phyloP scores from a whole-genome alignment of 1,140 invertebrate species.

The Octopus bimaculoides region DNA sequence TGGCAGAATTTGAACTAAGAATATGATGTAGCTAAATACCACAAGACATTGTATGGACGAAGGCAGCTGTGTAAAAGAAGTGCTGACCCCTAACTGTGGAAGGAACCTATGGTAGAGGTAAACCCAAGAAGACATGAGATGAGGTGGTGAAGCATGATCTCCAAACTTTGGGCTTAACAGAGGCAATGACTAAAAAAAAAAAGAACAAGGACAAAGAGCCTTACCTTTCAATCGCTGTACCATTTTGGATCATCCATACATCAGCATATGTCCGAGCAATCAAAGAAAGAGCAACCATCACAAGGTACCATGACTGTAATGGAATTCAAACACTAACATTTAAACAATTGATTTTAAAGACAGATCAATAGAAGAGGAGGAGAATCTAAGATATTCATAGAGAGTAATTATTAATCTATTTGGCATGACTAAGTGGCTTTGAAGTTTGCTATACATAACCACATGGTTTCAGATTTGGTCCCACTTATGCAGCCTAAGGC shows the following conservation, averaged over 20 bases:
- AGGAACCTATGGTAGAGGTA: no score
- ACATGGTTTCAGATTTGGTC: not conserved
- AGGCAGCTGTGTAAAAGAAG: no score
- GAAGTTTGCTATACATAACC: not conserved
- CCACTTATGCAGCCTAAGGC: not conserved
- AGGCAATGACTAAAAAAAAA: no score
- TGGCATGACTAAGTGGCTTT: not conserved
- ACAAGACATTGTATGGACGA: no score
- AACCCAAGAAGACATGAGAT: no score
- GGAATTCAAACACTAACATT: constrained; percentile 12
- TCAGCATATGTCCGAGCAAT: constrained; percentile 89
- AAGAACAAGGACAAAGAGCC: constrained; percentile 22
- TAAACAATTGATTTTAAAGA: not conserved
- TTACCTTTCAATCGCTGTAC: constrained; percentile 89
- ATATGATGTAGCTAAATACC: no score
- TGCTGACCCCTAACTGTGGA: no score
- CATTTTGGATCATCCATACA: constrained; percentile 94
- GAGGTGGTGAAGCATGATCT: no score
- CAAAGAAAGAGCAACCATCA: constrained; percentile 78
- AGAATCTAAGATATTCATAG: not conserved
- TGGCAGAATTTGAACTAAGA: no score
- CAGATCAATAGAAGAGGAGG: not conserved
- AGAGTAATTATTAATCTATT: not conserved
- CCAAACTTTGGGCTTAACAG: no score
- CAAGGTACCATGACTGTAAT: constrained; percentile 71